phyloP scores from a whole-genome alignment of 2,797 vertebrate genomes.

The Lutjanus campechanus region DNA sequence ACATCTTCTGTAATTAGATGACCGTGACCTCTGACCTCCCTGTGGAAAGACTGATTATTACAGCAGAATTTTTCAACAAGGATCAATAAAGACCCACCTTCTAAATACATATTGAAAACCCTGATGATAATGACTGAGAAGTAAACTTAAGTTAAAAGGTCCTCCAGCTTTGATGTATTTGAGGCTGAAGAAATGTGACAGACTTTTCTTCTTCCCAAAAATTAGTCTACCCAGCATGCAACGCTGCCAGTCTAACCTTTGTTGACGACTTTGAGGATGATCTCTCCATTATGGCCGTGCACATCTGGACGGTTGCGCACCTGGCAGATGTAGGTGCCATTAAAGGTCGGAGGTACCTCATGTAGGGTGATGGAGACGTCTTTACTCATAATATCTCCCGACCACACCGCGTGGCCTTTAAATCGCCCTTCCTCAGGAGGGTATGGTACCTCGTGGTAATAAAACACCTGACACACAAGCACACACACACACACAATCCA shows the following conservation, averaged over 20 bases:
- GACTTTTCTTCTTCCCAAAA: neutral
- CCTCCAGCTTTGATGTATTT: neutral
- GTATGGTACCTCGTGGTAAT: conserved; percentile 84
- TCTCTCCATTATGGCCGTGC: conserved; percentile 87
- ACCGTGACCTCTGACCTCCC: conserved; percentile 20
- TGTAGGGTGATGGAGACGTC: conserved; percentile 91
- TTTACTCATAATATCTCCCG: conserved; percentile 84
- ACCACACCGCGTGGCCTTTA: conserved; percentile 88
- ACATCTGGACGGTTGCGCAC: conserved; percentile 92
- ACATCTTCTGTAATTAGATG: too few relatives aligned
- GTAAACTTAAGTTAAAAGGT: neutral
- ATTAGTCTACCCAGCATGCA: neutral
- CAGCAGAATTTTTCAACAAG: neutral
- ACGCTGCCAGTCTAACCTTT: conserved; percentile 75
- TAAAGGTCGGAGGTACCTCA: conserved; percentile 88
- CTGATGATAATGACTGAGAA: neutral
- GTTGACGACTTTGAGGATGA: conserved; percentile 86
- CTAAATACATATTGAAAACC: neutral
- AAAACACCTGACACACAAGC: conserved; percentile 87
- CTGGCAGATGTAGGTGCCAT: conserved; percentile 93
- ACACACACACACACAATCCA: conserved; percentile 25
- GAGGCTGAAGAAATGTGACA: conserved; percentile 7
- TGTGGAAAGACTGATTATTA: neutral
- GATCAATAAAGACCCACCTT: neutral
- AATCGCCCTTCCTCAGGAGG: conserved; percentile 82